A percentile compares a stretch with the other conserved stretches of the same genome.
These are phyloP conservation scores for Periophthalmus magnuspinnatus DNA, from an alignment of 2,797 vertebrate species.

Conservation along the genomic window DNA sequence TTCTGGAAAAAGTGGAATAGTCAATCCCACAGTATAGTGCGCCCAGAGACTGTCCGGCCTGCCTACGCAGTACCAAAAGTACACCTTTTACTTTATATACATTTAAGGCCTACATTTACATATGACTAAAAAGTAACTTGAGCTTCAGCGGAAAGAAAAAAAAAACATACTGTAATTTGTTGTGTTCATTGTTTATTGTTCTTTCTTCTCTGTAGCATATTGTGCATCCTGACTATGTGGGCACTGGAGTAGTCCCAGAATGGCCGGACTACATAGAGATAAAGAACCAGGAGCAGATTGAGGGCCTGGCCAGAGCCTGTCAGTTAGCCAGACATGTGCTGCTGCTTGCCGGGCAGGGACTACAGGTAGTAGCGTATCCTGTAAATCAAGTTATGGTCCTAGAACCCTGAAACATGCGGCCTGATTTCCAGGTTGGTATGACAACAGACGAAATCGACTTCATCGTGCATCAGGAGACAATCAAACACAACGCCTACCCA, in stretches of 20 bases:
- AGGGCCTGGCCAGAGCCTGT: conserved; percentile 89
- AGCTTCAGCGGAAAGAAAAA: neutral
- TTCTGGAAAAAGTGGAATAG: conserved; percentile 77
- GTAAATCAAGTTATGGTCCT: neutral
- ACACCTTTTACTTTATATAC: neutral
- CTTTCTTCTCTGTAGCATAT: conserved; percentile 82
- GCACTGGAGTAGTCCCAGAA: conserved; percentile 84
- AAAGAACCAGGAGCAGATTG: conserved; percentile 93
- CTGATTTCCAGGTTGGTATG: conserved; percentile 87
- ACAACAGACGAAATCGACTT: conserved; percentile 97
- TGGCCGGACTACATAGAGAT: conserved; percentile 97
- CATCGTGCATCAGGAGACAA: conserved; percentile 92
- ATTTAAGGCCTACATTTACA: neutral
- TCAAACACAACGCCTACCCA: conserved; percentile 92
- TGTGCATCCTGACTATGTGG: conserved; percentile 92
- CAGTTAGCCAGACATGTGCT: conserved; percentile 91
- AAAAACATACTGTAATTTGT: no score
- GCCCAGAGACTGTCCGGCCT: conserved; percentile 70
- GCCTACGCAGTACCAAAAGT: conserved; percentile 76
- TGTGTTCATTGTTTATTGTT: conserved; percentile 15
- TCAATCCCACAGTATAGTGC: conserved; percentile 65
- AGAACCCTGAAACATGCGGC: neutral
- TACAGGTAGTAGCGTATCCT: conserved; percentile 61
- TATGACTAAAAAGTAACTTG: neutral
- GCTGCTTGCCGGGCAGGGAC: conserved; percentile 84